Conservation (phyloP, 2,888 invertebrate species). For the Drosophila borborema region DNA sequence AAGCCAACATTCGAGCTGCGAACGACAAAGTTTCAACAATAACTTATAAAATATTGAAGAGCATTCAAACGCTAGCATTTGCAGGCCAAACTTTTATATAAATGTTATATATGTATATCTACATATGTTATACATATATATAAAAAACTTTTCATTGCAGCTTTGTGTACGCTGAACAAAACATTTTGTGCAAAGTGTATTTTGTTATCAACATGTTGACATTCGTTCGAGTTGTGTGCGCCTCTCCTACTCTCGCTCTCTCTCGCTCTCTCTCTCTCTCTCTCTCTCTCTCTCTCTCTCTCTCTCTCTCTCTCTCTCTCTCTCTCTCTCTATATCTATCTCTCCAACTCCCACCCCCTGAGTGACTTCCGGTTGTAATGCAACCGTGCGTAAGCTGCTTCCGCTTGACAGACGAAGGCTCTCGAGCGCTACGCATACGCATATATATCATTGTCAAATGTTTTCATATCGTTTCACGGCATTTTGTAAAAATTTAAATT, state of each 20-base stretch:
- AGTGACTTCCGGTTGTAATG: constrained; percentile 70
- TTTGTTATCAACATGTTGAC: constrained; percentile 79
- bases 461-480: constrained; percentile 56
- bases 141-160: constrained; percentile 1
- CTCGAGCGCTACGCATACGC: constrained; percentile 37
- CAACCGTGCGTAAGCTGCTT: constrained; percentile 78
- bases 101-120: not conserved
- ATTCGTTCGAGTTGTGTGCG: constrained; percentile 52
- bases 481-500: constrained; percentile 67
- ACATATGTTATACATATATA: not conserved
- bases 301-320: constrained; percentile 1
- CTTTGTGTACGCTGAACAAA: constrained; percentile 44
- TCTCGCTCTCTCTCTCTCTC: constrained; percentile 2
- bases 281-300: constrained; percentile 13
- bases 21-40: not conserved
- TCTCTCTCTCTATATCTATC: constrained; percentile 8
- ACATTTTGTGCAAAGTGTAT: constrained; percentile 52
- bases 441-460: constrained; percentile 72
- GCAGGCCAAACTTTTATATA: not conserved
- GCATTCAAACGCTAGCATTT: constrained; percentile 11
- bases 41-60: constrained; percentile 9
- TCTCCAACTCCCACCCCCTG: constrained; percentile 8
- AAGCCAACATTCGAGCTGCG: not conserved
- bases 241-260: not conserved
- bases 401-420: constrained; percentile 56